Evolutionary conservation across 2,888 invertebrate genomes (phyloP).

Genomic region (Phania funesta): DNA sequence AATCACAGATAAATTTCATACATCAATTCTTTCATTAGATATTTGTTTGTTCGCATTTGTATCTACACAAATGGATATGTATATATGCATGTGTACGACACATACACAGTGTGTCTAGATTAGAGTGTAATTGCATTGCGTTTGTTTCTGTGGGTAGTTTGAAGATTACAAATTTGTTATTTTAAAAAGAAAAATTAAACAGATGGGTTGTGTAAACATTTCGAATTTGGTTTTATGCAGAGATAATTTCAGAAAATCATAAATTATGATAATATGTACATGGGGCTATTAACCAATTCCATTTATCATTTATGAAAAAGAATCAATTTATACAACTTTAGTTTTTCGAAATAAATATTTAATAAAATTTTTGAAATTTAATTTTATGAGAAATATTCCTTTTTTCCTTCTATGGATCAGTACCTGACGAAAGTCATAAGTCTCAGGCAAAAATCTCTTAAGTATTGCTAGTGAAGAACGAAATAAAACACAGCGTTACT

Average conservation of each 20-base stretch:
- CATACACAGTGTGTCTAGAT: slow-evolving; percentile 20
- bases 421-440: too few species aligned
- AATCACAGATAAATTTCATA: slow-evolving; percentile 72
- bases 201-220: slow-evolving; percentile 70
- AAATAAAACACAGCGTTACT: too few species aligned
- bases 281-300: not conserved
- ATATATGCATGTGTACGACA: not conserved
- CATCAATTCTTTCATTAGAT: slow-evolving; percentile 52
- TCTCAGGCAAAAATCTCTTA: too few species aligned
- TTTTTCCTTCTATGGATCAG: too few species aligned
- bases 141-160: slow-evolving; percentile 53
- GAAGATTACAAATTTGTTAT: slow-evolving; percentile 40
- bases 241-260: slow-evolving; percentile 57
- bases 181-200: slow-evolving; percentile 63
- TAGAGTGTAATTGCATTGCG: slow-evolving; percentile 25
- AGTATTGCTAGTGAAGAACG: too few species aligned
- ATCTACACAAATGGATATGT: slow-evolving; percentile 3
- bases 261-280: slow-evolving; percentile 43
- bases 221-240: slow-evolving; percentile 56
- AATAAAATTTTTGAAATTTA: too few species aligned
- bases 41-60: slow-evolving; percentile 39
- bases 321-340: too few species aligned
- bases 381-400: too few species aligned
- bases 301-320: too few species aligned
- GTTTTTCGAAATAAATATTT: too few species aligned